Percentiles rank a stretch among this genome's conserved stretches.
Evolutionary conservation across 2,888 invertebrate genomes (phyloP).

Genomic region (Bruchidius siliquastri): DNA sequence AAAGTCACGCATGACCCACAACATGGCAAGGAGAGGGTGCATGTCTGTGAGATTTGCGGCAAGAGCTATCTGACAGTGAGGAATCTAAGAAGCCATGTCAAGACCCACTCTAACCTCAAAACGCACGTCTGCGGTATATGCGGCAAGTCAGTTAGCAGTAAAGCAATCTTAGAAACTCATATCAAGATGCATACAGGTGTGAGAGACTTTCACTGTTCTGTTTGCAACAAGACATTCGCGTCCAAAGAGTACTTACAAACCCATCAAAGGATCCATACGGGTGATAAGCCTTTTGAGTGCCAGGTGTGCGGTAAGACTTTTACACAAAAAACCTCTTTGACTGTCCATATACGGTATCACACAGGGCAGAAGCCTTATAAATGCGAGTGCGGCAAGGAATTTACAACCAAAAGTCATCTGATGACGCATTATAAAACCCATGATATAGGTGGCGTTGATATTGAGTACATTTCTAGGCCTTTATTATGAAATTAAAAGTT

Average conservation of each 20-base stretch:
- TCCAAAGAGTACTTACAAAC: slow-evolving; percentile 49
- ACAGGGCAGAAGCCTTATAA: slow-evolving; percentile 55
- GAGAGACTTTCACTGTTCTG: slow-evolving; percentile 33
- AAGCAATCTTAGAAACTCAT: slow-evolving; percentile 39
- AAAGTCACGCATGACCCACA: slow-evolving; percentile 31
- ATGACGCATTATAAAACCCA: slow-evolving; percentile 55
- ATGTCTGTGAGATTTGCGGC: slow-evolving; percentile 46
- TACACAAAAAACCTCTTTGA: slow-evolving; percentile 54
- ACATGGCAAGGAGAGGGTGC: slow-evolving; percentile 32
- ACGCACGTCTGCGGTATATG: slow-evolving; percentile 39
- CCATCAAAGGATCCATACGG: slow-evolving; percentile 55
- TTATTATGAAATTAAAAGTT: neutral
- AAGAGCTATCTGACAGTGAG: slow-evolving; percentile 45
- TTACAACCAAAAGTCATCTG: slow-evolving; percentile 55
- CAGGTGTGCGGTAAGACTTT: slow-evolving; percentile 56
- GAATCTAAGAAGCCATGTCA: slow-evolving; percentile 37
- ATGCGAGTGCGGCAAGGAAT: slow-evolving; percentile 55
- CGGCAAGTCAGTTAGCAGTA: slow-evolving; percentile 41
- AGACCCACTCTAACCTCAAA: slow-evolving; percentile 31
- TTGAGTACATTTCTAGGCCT: slow-evolving; percentile 32
- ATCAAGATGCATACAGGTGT: slow-evolving; percentile 44
- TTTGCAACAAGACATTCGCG: slow-evolving; percentile 36
- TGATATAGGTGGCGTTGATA: slow-evolving; percentile 43
- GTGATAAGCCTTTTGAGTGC: slow-evolving; percentile 54
- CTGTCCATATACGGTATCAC: slow-evolving; percentile 53